phyloP scores from a whole-genome alignment of 1,140 invertebrate genomes.

The Nymphalis io region DNA sequence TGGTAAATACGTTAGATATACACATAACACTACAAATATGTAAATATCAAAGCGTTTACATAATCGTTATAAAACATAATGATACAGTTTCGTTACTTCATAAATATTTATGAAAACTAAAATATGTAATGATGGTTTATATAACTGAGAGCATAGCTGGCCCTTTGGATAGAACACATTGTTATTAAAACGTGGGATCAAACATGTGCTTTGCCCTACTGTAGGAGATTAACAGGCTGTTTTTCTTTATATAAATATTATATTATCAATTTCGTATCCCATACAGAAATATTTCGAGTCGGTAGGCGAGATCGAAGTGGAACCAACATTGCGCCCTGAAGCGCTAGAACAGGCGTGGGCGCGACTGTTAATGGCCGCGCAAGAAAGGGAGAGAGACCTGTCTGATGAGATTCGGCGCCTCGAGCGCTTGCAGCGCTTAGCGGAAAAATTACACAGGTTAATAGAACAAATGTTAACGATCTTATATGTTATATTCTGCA shows the following conservation, averaged over 20 bases:
- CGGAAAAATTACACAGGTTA: constrained; percentile 93
- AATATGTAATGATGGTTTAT: too few species aligned
- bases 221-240: too few species aligned
- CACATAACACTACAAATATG: too few species aligned
- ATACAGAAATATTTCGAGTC: constrained; percentile 90
- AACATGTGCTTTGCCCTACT: too few species aligned
- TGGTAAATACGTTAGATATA: too few species aligned
- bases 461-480: not conserved
- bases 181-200: not conserved
- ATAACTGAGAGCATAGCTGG: too few species aligned
- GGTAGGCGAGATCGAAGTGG: constrained; percentile 92
- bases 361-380: constrained; percentile 90
- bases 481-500: too few species aligned
- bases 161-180: too few species aligned
- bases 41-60: too few species aligned
- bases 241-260: not conserved
- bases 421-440: constrained; percentile 94
- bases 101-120: too few species aligned
- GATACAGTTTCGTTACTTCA: too few species aligned
- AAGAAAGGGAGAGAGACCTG: constrained; percentile 94
- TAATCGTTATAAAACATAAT: too few species aligned
- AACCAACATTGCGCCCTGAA: constrained; percentile 93
- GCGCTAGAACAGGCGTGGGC: constrained; percentile 95
- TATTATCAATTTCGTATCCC: not conserved
- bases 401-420: constrained; percentile 95